phyloP scores from a whole-genome alignment of 2,113 vertebrate genomes.

The Plotosus lineatus region DNA sequence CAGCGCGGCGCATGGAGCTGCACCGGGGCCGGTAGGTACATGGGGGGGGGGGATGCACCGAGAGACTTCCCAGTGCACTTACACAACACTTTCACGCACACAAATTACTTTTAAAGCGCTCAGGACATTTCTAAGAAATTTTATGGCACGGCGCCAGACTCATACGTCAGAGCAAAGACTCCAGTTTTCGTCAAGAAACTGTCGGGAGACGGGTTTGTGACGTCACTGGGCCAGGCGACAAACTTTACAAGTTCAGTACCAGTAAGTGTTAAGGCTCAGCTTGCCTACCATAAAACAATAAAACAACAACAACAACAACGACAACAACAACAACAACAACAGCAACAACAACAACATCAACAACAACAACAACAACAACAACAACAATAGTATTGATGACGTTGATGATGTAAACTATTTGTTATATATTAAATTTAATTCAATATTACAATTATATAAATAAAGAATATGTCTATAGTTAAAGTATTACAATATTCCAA shows the following conservation, averaged over 20 bases:
- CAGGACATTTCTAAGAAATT: not conserved
- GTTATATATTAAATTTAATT: too few relatives aligned
- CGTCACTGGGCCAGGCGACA: not conserved
- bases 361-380: too few relatives aligned
- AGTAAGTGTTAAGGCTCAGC: not conserved
- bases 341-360: not conserved
- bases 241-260: not conserved
- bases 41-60: slow-evolving; percentile 49
- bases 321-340: not conserved
- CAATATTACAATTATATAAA: too few relatives aligned
- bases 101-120: not conserved
- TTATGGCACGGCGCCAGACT: not conserved
- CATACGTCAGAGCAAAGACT: not conserved
- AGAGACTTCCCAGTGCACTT: slow-evolving; percentile 27
- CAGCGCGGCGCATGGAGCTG: not conserved
- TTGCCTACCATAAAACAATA: not conserved
- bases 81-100: not conserved
- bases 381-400: too few relatives aligned
- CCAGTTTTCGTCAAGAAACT: not conserved
- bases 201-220: not conserved
- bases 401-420: too few relatives aligned
- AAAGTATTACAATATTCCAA: too few relatives aligned
- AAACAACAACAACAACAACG: not conserved
- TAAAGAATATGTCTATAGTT: too few relatives aligned
- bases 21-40: not conserved